Conservation (phyloP, 2,888 invertebrate species). For the Calameuta filiformis region DNA sequence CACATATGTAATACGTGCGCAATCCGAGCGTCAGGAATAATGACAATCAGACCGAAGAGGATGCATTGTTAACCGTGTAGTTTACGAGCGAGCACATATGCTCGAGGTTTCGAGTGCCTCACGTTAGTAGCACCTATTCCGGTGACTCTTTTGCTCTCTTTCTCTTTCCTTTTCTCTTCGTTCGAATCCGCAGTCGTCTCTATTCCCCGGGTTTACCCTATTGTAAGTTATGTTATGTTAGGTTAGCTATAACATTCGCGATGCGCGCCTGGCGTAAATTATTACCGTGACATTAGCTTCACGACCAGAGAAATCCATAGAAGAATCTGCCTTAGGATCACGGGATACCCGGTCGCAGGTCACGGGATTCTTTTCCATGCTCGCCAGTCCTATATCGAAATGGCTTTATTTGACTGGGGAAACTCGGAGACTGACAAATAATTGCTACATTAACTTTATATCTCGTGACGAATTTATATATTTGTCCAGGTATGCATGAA, state of each 20-base stretch:
- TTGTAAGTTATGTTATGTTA: background rate
- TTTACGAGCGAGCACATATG: constrained; percentile 59
- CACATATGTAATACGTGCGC: background rate
- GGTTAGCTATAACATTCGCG: background rate
- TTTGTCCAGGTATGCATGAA: background rate
- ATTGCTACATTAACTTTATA: background rate
- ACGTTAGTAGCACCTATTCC: background rate
- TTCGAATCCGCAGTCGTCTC: background rate
- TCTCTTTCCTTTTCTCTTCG: constrained; percentile 10
- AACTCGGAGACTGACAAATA: background rate
- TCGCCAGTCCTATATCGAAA: background rate
- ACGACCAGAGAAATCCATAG: background rate
- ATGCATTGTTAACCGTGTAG: constrained; percentile 49
- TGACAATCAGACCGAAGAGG: constrained; percentile 52
- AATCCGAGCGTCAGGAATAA: constrained; percentile 37
- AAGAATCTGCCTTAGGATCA: background rate
- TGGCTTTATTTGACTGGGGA: background rate
- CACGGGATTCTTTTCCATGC: background rate
- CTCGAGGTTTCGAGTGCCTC: constrained; percentile 13
- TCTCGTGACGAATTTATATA: background rate
- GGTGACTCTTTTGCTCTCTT: background rate
- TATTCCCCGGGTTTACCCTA: background rate
- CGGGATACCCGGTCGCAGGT: background rate
- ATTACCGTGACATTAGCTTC: background rate
- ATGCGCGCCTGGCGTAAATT: background rate